Base-by-base conservation (phyloP, 1,140 invertebrate genomes). In the Danaus melanippus region DNA sequence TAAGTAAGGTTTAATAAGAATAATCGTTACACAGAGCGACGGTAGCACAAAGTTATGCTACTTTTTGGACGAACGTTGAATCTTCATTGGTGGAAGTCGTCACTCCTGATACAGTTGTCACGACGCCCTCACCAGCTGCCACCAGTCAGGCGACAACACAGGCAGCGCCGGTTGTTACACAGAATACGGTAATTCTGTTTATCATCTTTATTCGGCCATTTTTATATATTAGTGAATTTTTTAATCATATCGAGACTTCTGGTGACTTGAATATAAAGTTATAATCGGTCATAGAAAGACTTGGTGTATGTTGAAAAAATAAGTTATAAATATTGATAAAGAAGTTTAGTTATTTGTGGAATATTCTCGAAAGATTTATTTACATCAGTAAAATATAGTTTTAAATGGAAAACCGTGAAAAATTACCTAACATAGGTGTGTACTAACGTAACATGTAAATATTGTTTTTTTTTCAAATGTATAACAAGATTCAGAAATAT, bases 1-100 rank as follows among this genome's bases (percentile, higher is more conserved):
- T 32, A 32, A 32, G 21, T 32, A 32, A 32, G 2, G 4, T 32
- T 32, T 7, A 32, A 32, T 32, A 3, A 32, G 6, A 32, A 32
- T 32, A 4, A 32, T 32, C 10, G 11, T 63, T 70, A 87, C 88
- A 40, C 74, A 95, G 94, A 76, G 91, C 92, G 39, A 95, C 94
- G 1, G 90, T 95, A 60, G 93, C 93, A 9, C 90, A 94, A 76
- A 88, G 90, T 54, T 94, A 92, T 69, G 82, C 84, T 5, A 92
- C 90, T 8, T 96, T 93, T 75, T 95, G 94, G 94, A 89, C 90
- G 40, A 92, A 91, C 47, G 85, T 95, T 1, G 89, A 91, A 68
- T 94, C 93, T 0, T 81, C 73, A 0, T 46, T 88, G 8, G 84
- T 88, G 4, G 86, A 88, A 53, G 84, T 88, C 10, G 86, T 88